Conservation (phyloP, 1,140 invertebrate species). For the Pararge aegeria region DNA sequence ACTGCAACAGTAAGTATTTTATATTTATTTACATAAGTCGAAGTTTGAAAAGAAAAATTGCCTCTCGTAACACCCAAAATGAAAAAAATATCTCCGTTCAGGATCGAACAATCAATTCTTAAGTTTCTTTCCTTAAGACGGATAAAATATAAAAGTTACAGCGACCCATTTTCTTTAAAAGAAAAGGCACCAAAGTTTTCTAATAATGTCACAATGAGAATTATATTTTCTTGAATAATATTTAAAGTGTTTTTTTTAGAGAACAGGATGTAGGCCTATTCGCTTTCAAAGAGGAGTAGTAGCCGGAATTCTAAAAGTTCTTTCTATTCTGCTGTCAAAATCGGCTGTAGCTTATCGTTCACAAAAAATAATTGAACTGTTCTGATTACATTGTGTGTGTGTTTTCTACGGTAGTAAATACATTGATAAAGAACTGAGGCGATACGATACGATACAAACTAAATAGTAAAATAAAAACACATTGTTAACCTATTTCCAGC, state of each 20-base stretch:
- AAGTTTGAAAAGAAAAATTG: too few species aligned
- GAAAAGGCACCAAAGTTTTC: conserved; percentile 13
- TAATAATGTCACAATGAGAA: conserved; percentile 15
- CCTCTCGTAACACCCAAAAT: neutral
- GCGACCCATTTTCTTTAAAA: conserved; percentile 12
- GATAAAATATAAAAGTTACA: conserved; percentile 12
- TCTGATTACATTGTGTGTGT: too few species aligned
- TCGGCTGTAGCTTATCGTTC: too few species aligned
- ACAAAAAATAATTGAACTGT: too few species aligned
- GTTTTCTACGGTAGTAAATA: neutral
- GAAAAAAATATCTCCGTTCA: conserved; percentile 5
- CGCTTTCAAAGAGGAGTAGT: neutral
- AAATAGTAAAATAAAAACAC: neutral
- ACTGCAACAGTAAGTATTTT: too few species aligned
- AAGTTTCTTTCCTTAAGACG: conserved; percentile 9
- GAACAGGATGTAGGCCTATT: too few species aligned
- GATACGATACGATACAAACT: neutral
- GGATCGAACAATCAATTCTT: conserved; percentile 13
- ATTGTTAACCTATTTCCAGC: conserved; percentile 11
- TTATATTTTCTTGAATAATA: conserved; percentile 12
- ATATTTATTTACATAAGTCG: too few species aligned
- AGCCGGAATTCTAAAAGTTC: too few species aligned
- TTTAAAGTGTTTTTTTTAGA: neutral
- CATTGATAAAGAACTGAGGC: neutral
- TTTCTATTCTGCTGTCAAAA: too few species aligned